Percentiles rank a stretch among this genome's conserved stretches.
Evolutionary conservation across 2,113 vertebrate genomes (phyloP).

Genomic region (Pseudolaguvia tuberculata): DNA sequence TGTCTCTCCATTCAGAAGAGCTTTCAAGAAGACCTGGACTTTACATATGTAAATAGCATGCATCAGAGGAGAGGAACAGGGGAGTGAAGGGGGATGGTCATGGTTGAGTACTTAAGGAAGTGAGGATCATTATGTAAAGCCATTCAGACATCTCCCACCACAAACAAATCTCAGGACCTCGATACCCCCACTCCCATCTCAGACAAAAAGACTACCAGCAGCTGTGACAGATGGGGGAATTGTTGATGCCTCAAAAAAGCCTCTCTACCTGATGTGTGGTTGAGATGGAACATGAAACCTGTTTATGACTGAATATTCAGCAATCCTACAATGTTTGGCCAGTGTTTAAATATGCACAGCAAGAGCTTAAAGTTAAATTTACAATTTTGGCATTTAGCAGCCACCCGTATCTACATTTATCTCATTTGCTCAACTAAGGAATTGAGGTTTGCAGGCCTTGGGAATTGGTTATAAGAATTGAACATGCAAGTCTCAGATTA

Average conservation of each 20-base stretch:
- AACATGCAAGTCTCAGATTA: too few species aligned
- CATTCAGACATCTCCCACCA: constrained; percentile 64
- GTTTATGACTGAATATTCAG: not conserved
- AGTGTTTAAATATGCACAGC: not conserved
- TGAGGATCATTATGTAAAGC: constrained; percentile 64
- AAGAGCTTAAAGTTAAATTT: not conserved
- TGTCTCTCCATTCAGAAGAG: constrained; percentile 29
- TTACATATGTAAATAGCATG: constrained; percentile 70
- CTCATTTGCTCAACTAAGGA: too few species aligned
- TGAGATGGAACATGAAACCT: not conserved
- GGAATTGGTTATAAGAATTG: too few species aligned
- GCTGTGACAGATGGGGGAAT: constrained; percentile 50
- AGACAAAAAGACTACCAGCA: constrained; percentile 56
- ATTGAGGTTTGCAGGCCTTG: too few species aligned
- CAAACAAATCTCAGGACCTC: constrained; percentile 65
- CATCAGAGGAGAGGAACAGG: constrained; percentile 52
- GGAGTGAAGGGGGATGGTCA: constrained; percentile 72
- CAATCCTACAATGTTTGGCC: not conserved
- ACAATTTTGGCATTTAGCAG: too few species aligned
- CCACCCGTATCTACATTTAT: too few species aligned
- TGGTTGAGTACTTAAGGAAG: constrained; percentile 75
- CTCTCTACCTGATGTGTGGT: not conserved
- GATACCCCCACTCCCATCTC: constrained; percentile 36
- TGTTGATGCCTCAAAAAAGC: constrained; percentile 8
- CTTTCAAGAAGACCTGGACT: constrained; percentile 42